Percentiles rank a stretch among this genome's conserved stretches.
Conservation (phyloP, 1,140 invertebrate species). For the Sinonovacula constricta region DNA sequence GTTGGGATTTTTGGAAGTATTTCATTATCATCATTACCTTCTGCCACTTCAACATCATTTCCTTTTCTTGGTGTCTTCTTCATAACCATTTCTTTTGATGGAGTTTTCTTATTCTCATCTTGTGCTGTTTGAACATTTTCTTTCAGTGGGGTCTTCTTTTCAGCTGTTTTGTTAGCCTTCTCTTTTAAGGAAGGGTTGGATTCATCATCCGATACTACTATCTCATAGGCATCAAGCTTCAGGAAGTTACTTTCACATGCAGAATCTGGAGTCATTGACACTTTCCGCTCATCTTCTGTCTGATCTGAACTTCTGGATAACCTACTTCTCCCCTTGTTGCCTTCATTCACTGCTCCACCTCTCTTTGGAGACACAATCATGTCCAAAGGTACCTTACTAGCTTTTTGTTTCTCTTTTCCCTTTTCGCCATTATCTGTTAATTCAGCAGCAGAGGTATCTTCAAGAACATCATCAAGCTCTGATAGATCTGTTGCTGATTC, state of each 20-base stretch:
- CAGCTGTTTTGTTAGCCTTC: background rate
- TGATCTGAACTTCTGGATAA: conserved; percentile 1
- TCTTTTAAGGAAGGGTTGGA: too few species aligned
- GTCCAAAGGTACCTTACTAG: background rate
- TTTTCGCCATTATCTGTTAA: background rate
- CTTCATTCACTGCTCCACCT: background rate
- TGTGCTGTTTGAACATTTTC: background rate
- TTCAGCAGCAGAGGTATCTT: too few species aligned
- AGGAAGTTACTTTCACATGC: background rate
- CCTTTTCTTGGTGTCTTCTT: background rate
- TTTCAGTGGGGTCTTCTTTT: conserved; percentile 7
- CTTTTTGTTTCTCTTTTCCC: background rate
- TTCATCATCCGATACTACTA: background rate
- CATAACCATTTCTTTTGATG: background rate
- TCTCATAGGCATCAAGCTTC: background rate
- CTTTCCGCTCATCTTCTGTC: background rate
- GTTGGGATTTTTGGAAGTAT: background rate
- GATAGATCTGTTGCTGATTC: background rate
- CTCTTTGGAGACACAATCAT: background rate
- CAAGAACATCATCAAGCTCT: too few species aligned
- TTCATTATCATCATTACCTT: background rate
- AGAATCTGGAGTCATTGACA: background rate
- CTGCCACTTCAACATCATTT: background rate
- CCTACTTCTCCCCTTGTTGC: background rate
- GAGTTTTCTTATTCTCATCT: background rate